Evolutionary conservation across 2,113 vertebrate species (phyloP).

Genomic region (Ictalurus furcatus): DNA sequence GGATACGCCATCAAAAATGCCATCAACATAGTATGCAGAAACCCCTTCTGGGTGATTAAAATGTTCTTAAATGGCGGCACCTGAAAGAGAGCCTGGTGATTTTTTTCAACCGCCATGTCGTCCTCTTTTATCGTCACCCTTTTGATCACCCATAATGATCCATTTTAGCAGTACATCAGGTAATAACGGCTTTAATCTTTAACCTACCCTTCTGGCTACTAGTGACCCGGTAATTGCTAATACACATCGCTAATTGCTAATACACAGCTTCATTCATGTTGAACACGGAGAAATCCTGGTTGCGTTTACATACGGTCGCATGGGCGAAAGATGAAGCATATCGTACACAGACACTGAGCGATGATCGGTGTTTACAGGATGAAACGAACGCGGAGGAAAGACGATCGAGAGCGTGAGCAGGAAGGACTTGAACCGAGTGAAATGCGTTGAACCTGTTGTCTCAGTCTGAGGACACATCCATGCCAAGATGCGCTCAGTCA

Average conservation of each 20-base stretch:
- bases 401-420: background rate
- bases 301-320: background rate
- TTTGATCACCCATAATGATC: background rate
- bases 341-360: background rate
- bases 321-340: background rate
- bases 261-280: background rate
- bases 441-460: slow-evolving; percentile 46
- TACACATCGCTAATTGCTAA: background rate
- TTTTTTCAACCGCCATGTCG: background rate
- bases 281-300: background rate
- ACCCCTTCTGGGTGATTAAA: background rate
- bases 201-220: background rate
- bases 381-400: background rate
- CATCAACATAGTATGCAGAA: background rate
- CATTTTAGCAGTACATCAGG: background rate
- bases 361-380: background rate
- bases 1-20: too few relatives aligned
- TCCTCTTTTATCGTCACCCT: background rate
- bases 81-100: background rate
- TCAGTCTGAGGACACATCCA: slow-evolving; percentile 30
- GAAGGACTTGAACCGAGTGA: slow-evolving; percentile 17
- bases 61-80: background rate
- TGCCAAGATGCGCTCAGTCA: slow-evolving; percentile 52
- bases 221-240: background rate
- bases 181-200: background rate